Conservation (phyloP, 2,113 vertebrate species). For the Mesoclemmys tuberculata region DNA sequence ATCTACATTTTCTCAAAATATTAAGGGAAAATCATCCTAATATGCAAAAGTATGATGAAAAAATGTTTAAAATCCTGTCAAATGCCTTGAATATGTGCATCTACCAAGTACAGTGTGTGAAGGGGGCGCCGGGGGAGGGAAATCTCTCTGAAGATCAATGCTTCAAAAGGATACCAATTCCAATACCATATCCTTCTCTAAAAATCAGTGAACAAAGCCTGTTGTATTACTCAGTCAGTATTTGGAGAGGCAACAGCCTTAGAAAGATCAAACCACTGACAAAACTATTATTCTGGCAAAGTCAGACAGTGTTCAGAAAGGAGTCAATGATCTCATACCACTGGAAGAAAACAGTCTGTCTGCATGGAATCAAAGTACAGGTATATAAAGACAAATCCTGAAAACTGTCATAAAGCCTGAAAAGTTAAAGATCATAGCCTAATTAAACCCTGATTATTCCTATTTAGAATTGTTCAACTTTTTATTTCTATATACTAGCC, state of each 20-base stretch:
- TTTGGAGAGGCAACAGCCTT: not conserved
- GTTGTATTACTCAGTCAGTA: conserved; percentile 33
- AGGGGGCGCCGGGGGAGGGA: not conserved
- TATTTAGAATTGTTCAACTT: not conserved
- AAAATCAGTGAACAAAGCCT: not conserved
- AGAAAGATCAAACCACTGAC: conserved; percentile 21
- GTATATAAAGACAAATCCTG: not conserved
- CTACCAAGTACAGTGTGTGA: not conserved
- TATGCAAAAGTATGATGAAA: not conserved
- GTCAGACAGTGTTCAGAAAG: conserved; percentile 9
- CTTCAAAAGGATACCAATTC: conserved; percentile 10
- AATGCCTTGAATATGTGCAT: not conserved
- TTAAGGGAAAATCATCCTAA: not conserved
- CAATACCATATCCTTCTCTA: conserved; percentile 23
- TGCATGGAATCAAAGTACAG: not conserved
- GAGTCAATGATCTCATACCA: not conserved
- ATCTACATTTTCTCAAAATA: not conserved
- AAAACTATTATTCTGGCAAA: conserved; percentile 8
- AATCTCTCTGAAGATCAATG: not conserved
- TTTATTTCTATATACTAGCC: not conserved
- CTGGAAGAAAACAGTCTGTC: not conserved
- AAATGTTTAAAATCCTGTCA: not conserved
- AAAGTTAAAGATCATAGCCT: not conserved
- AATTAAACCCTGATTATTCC: not conserved
- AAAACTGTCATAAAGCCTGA: not conserved